These are phyloP conservation scores for Ophion ventricosus DNA, from an alignment of 2,888 invertebrate genomes.

Conservation along the genomic window DNA sequence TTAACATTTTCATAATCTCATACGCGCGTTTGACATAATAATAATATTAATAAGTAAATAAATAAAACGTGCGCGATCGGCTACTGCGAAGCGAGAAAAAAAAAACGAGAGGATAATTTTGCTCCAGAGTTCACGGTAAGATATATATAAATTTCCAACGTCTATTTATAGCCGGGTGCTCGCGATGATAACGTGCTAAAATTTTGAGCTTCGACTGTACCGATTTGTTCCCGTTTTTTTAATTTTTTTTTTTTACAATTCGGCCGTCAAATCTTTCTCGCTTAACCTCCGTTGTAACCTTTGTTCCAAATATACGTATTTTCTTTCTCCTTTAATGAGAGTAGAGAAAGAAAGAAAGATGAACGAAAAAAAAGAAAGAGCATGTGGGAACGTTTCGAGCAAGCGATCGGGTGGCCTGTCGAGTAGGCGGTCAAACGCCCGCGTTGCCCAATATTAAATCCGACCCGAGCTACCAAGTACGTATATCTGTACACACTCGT, in stretches of 20 bases:
- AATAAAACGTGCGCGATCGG: conserved; percentile 41
- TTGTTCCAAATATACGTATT: neutral
- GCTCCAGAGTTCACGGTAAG: conserved; percentile 81
- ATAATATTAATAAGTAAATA: conserved; percentile 6
- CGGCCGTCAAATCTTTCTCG: neutral
- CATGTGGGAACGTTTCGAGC: neutral
- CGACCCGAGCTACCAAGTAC: conserved; percentile 42
- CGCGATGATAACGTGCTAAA: conserved; percentile 52
- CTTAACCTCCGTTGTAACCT: neutral
- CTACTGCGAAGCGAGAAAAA: conserved; percentile 49
- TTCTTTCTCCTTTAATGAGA: neutral
- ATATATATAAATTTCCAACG: conserved; percentile 74
- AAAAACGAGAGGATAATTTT: conserved; percentile 74
- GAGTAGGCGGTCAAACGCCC: conserved; percentile 53
- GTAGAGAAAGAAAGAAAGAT: conserved; percentile 10
- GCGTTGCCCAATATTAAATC: conserved; percentile 51
- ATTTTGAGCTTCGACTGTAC: neutral
- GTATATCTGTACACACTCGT: conserved; percentile 6
- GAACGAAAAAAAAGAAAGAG: conserved; percentile 8
- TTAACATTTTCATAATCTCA: conserved; percentile 29
- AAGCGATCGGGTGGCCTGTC: conserved; percentile 33
- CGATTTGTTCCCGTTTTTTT: conserved; percentile 13
- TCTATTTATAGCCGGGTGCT: conserved; percentile 76
- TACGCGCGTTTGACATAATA: conserved; percentile 30
- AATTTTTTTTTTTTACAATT: no score